A percentile compares a stretch with the other conserved stretches of the same genome.
phyloP scores from a whole-genome alignment of 2,113 vertebrate genomes.

The Puntigrus tetrazona region DNA sequence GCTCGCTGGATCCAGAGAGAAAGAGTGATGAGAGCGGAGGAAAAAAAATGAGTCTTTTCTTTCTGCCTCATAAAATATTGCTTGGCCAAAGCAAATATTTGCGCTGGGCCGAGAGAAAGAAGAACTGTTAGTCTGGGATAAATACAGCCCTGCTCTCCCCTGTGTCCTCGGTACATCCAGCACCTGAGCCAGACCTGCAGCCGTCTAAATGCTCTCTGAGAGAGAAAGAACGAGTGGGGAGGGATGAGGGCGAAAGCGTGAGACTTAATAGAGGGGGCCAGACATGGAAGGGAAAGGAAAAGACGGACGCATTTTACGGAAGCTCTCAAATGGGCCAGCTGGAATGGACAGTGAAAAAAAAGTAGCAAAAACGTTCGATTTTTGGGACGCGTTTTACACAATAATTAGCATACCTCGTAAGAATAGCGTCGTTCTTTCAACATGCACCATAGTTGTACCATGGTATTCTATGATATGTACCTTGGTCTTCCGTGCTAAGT shows the following conservation, averaged over 20 bases:
- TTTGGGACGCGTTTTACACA: no score
- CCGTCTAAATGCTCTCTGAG: not conserved
- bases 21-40: not conserved
- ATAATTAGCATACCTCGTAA: no score
- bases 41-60: not conserved
- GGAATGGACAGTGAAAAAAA: not conserved
- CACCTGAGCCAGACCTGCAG: conserved; percentile 4
- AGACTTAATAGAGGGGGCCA: not conserved
- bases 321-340: not conserved
- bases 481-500: not conserved
- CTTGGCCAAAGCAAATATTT: conserved; percentile 55
- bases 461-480: not conserved
- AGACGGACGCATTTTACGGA: not conserved
- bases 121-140: conserved; percentile 34
- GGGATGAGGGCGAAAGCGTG: not conserved
- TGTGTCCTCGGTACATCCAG: not conserved
- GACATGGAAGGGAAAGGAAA: not conserved
- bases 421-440: not conserved
- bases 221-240: not conserved
- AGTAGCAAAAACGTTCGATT: not conserved
- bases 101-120: conserved; percentile 33
- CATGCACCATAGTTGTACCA: not conserved
- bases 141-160: conserved; percentile 28
- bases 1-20: not conserved
- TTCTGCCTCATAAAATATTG: conserved; percentile 37